A percentile compares a stretch with the other conserved stretches of the same genome.
Evolutionary conservation across 2,113 vertebrate species (phyloP).

Genomic region (Cynocephalus volans): DNA sequence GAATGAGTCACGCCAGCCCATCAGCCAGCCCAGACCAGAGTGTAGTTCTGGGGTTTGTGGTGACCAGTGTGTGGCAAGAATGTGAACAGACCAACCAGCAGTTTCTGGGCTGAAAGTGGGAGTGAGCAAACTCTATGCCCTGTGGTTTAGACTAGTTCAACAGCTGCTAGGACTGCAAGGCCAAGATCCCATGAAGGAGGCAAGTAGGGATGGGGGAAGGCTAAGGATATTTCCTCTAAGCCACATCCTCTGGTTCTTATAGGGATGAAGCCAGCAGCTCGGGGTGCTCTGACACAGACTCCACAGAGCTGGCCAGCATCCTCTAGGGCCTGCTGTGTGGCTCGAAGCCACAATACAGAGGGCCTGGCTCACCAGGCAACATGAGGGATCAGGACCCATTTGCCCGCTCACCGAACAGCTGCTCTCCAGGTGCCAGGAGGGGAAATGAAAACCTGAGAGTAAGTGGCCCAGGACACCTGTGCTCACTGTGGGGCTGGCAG

Average conservation of each 20-base stretch:
- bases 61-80: not conserved
- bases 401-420: slow-evolving; percentile 38
- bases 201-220: slow-evolving; percentile 31
- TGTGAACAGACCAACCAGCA: not conserved
- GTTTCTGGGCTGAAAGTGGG: not conserved
- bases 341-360: not conserved
- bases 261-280: slow-evolving; percentile 89
- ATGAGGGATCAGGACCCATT: not conserved
- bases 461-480: not conserved
- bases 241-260: slow-evolving; percentile 49
- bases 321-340: slow-evolving; percentile 80
- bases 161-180: not conserved
- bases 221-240: not conserved
- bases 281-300: slow-evolving; percentile 90
- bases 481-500: not conserved
- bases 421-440: slow-evolving; percentile 63
- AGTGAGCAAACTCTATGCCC: not conserved
- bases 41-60: not conserved
- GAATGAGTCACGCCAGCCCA: not conserved
- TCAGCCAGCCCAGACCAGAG: not conserved
- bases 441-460: slow-evolving; percentile 59
- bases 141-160: not conserved
- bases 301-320: slow-evolving; percentile 91
- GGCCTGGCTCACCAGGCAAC: slow-evolving; percentile 24
- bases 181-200: not conserved